Base-by-base conservation (phyloP, 2,113 vertebrate species). In the Caranx ignobilis region DNA sequence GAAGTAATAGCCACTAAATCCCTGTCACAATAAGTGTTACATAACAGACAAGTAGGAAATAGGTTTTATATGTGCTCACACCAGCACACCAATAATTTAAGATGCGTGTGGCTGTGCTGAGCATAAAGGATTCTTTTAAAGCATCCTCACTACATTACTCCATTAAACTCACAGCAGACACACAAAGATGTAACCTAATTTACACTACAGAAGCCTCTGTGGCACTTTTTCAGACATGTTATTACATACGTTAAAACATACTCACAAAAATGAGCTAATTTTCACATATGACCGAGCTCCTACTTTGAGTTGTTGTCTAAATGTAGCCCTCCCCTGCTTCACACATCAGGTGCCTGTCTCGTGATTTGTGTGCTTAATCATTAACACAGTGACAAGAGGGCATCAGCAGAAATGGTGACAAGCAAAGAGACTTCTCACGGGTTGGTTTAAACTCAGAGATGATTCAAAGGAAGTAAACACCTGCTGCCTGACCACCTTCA, bases 211-310 rank as follows among this genome's bases (percentile, higher is more conserved):
- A 66, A 67, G 45, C 65, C 16, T 47, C 35, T 19, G 32, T 54
- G 21, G 9, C 34, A 48, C 59, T 79, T 77, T 34, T 71, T 82
- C 66, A 13, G 74, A 75, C 16, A 71, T 0, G 15, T 83, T 59
- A 64, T 59, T 75, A 7, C 70, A 34, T 62, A 78, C 73, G 35
- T 74, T 73, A 85, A 88, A 86, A 80, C 74, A 47, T 21, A 62
- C 16, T 18, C 11, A 68, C 48, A 71, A 11, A 82, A 72, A 62
- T 66, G 1, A 65, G 63, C 57, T 61, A 12, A 66, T 71, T 35
- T 47, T 62, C 78, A 81, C 70, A 70, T 35, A 41, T 77, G 6
- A 57, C 19, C 59, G 18, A 75, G 34, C 55, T 77, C 41, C 52
- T 61, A 62, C 9, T 71, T 66, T 64, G 59, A 64, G 61, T 21